A percentile compares a stretch with the other conserved stretches of the same genome.
These are phyloP conservation scores for Myotis lucifugus DNA, from an alignment of 2,113 vertebrate genomes.

Conservation along the genomic window DNA sequence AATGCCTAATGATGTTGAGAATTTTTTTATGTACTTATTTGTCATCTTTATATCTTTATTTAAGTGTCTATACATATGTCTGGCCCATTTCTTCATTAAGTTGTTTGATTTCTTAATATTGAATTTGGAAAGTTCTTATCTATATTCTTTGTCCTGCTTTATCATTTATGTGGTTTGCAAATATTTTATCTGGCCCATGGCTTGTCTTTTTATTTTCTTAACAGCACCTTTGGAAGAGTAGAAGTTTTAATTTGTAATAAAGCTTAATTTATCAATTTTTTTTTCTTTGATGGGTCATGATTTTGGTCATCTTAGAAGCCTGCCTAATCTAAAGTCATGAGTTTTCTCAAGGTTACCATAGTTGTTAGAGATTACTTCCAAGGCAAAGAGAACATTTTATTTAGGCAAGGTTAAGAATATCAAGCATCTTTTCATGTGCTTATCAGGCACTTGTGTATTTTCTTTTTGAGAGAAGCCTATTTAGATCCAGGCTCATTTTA, in stretches of 20 bases:
- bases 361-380: not conserved
- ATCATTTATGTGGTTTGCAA: not conserved
- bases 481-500: not conserved
- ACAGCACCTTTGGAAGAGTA: not conserved
- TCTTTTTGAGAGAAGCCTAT: not conserved
- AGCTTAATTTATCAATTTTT: not conserved
- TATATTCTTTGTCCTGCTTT: not conserved
- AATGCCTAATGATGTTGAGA: not conserved
- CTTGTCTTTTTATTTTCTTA: not conserved
- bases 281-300: not conserved
- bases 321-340: not conserved
- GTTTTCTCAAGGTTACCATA: not conserved
- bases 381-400: not conserved
- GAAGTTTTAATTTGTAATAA: not conserved
- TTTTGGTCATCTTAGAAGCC: not conserved
- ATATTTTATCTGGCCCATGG: not conserved
- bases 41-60: not conserved
- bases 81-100: not conserved
- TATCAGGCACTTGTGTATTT: not conserved
- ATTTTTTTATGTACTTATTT: not conserved
- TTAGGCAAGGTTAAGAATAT: not conserved
- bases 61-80: not conserved
- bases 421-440: not conserved
- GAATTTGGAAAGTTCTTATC: not conserved
- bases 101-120: not conserved